A percentile compares a stretch with the other conserved stretches of the same genome.
phyloP scores from a whole-genome alignment of 2,797 vertebrate species.

The Acestrorhynchus altus region DNA sequence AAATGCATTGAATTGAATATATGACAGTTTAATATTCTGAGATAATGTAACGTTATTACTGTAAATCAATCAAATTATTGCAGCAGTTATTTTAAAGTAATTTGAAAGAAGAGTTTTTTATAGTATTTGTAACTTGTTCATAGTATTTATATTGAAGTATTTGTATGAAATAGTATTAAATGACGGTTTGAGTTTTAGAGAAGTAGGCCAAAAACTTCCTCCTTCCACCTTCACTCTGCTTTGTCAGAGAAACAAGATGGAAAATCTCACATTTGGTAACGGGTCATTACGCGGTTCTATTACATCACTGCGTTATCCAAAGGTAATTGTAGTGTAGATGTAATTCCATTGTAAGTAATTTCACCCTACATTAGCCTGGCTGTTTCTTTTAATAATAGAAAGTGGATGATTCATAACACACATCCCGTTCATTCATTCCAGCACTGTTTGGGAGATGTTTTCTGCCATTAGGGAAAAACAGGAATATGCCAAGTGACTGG shows the following conservation, averaged over 20 bases:
- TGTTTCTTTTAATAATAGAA: slow-evolving; percentile 51
- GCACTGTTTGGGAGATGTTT: slow-evolving; percentile 8
- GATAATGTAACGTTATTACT: too few relatives aligned
- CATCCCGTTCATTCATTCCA: slow-evolving; percentile 11
- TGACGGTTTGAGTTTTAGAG: background rate
- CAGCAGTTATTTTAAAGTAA: too few relatives aligned
- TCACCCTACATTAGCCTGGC: slow-evolving; percentile 40
- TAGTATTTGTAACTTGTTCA: too few relatives aligned
- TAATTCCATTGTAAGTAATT: slow-evolving; percentile 41
- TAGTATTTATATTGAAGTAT: too few relatives aligned
- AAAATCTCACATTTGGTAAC: background rate
- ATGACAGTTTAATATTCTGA: too few relatives aligned
- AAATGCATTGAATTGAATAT: too few relatives aligned
- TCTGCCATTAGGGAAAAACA: slow-evolving; percentile 9
- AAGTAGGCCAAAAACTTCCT: slow-evolving; percentile 7
- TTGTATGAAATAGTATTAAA: too few relatives aligned
- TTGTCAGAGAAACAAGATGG: background rate
- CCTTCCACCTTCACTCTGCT: background rate
- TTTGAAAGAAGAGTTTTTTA: too few relatives aligned
- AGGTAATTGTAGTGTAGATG: slow-evolving; percentile 27
- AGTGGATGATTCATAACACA: slow-evolving; percentile 39
- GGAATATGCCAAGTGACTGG: background rate
- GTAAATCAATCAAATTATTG: too few relatives aligned
- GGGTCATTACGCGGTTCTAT: slow-evolving; percentile 22
- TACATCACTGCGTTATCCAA: slow-evolving; percentile 17